Conservation (phyloP, 2,888 invertebrate genomes). For the Thyatira batis region DNA sequence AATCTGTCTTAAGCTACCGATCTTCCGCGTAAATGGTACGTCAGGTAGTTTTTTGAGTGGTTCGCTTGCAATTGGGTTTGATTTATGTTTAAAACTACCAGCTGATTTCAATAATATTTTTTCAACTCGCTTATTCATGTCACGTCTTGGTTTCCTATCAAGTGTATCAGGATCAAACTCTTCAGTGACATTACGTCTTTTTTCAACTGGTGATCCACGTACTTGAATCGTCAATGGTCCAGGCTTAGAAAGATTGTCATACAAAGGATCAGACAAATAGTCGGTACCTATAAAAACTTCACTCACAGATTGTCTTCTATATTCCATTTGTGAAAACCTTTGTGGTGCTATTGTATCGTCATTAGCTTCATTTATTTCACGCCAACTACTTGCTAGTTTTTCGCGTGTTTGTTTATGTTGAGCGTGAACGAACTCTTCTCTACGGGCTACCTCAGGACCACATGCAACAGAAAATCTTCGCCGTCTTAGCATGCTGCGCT, state of each 20-base stretch:
- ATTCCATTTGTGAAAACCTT: constrained; percentile 56
- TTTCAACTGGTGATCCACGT: constrained; percentile 87
- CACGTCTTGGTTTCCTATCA: constrained; percentile 86
- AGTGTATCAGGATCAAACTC: constrained; percentile 93
- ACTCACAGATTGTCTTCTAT: constrained; percentile 76
- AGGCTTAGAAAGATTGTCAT: constrained; percentile 83
- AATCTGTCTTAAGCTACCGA: constrained; percentile 89
- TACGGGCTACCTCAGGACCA: constrained; percentile 70
- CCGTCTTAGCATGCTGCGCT: constrained; percentile 53
- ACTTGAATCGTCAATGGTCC: constrained; percentile 92
- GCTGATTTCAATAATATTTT: constrained; percentile 84
- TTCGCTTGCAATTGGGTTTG: constrained; percentile 52
- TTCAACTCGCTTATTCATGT: constrained; percentile 68
- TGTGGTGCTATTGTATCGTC: constrained; percentile 45
- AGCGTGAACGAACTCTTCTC: constrained; percentile 42
- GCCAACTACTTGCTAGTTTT: constrained; percentile 69
- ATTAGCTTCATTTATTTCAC: constrained; percentile 59
- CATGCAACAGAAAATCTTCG: constrained; percentile 70
- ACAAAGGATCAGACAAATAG: constrained; percentile 77
- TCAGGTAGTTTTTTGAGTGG: constrained; percentile 51
- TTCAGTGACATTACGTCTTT: constrained; percentile 85
- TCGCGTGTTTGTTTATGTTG: constrained; percentile 48
- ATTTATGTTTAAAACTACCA: constrained; percentile 87
- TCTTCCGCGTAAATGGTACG: constrained; percentile 79
- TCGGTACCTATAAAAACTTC: constrained; percentile 86